phyloP scores from a whole-genome alignment of 2,888 invertebrate species.

The Zele albiditarsus region DNA sequence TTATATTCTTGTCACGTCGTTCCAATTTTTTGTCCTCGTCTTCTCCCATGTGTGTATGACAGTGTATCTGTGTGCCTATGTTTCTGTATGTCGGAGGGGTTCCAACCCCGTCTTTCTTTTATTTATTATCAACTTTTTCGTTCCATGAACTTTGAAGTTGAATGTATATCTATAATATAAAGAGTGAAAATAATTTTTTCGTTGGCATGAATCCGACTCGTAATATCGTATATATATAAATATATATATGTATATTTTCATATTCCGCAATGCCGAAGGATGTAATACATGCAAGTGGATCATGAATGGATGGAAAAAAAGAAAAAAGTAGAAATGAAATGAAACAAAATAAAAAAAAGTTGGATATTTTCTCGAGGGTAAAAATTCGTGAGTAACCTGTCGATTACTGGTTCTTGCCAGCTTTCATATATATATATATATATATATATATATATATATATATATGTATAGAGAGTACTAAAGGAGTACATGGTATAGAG shows the following conservation, averaged over 20 bases:
- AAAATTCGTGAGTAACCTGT: constrained; percentile 46
- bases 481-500: background rate
- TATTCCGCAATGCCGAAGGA: constrained; percentile 7
- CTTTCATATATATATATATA: constrained; percentile 35
- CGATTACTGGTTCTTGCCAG: constrained; percentile 39
- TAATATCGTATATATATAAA: background rate
- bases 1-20: background rate
- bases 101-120: background rate
- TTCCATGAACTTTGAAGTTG: background rate
- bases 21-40: background rate
- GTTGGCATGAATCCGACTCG: background rate
- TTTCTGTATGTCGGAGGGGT: too few relatives aligned
- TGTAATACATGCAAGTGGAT: background rate
- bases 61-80: too few relatives aligned
- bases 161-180: background rate
- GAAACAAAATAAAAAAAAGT: constrained; percentile 1
- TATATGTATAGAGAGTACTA: constrained; percentile 8
- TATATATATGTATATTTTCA: background rate
- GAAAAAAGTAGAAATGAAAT: constrained; percentile 16
- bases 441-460: constrained; percentile 37
- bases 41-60: too few relatives aligned
- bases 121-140: background rate
- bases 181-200: background rate
- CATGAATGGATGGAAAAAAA: background rate
- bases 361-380: constrained; percentile 22